Conservation (phyloP, 2,888 invertebrate species). For the Apantesis nais region DNA sequence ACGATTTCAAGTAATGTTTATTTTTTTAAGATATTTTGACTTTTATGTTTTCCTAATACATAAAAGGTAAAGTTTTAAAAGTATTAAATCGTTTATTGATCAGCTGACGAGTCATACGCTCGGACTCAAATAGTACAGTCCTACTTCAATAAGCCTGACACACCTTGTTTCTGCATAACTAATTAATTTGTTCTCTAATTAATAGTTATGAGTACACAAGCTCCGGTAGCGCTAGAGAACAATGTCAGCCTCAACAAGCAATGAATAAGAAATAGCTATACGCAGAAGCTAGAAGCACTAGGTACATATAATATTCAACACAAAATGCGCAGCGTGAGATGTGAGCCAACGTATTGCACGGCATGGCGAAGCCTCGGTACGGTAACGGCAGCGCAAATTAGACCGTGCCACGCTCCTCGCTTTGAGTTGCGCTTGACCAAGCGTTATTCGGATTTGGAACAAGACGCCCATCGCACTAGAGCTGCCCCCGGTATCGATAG, state of each 20-base stretch:
- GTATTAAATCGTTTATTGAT: not conserved
- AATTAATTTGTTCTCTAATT: slow-evolving; percentile 22
- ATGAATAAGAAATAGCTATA: slow-evolving; percentile 44
- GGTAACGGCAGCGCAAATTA: slow-evolving; percentile 69
- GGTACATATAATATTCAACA: slow-evolving; percentile 53
- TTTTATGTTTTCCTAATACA: too few species aligned
- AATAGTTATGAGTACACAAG: slow-evolving; percentile 33
- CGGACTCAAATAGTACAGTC: not conserved
- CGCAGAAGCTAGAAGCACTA: slow-evolving; percentile 24
- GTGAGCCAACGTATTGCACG: slow-evolving; percentile 42
- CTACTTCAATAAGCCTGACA: not conserved
- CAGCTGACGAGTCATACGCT: not conserved
- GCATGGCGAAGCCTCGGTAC: slow-evolving; percentile 2
- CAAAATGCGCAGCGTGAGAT: slow-evolving; percentile 44
- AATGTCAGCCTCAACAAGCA: slow-evolving; percentile 42
- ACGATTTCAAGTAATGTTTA: too few species aligned
- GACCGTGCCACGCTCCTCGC: slow-evolving; percentile 71
- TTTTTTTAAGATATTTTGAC: too few species aligned
- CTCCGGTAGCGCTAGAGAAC: slow-evolving; percentile 33
- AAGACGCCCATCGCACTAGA: slow-evolving; percentile 71
- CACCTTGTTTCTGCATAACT: not conserved
- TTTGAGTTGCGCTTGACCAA: slow-evolving; percentile 83
- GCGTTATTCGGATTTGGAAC: slow-evolving; percentile 81
- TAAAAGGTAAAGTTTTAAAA: not conserved
- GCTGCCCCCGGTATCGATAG: slow-evolving; percentile 68